A percentile compares a stretch with the other conserved stretches of the same genome.
Conservation (phyloP, 2,888 invertebrate species). For the Zonitis immaculata region DNA sequence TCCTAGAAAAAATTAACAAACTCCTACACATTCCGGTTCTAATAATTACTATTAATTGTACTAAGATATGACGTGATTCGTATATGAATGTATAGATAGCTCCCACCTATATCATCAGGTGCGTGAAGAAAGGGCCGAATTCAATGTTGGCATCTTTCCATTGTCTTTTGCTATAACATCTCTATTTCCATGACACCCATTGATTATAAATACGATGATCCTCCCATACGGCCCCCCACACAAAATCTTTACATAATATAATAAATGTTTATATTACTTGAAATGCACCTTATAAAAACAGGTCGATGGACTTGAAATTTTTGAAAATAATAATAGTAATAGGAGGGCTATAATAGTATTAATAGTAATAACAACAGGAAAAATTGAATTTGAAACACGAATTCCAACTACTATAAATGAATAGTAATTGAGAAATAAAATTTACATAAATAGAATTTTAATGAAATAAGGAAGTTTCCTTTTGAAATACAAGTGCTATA, state of each 20-base stretch:
- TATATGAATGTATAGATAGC: too few species aligned
- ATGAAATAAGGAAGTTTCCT: background rate
- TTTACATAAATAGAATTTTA: background rate
- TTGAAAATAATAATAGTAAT: too few species aligned
- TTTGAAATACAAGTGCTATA: background rate
- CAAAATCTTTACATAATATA: slow-evolving; percentile 10
- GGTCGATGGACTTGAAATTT: slow-evolving; percentile 8
- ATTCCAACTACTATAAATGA: background rate
- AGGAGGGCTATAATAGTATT: background rate
- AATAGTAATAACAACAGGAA: too few species aligned
- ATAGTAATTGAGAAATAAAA: background rate
- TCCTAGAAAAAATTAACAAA: too few species aligned
- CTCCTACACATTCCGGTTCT: slow-evolving; percentile 1
- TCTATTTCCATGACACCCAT: slow-evolving; percentile 35
- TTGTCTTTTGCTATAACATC: slow-evolving; percentile 37
- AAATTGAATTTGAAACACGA: background rate
- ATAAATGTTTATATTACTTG: slow-evolving; percentile 13
- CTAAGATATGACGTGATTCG: slow-evolving; percentile 23
- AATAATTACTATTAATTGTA: slow-evolving; percentile 21
- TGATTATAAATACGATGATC: slow-evolving; percentile 30
- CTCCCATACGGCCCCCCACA: slow-evolving; percentile 26
- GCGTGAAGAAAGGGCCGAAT: slow-evolving; percentile 25
- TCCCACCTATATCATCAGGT: slow-evolving; percentile 32
- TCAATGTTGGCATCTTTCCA: slow-evolving; percentile 30
- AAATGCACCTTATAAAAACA: slow-evolving; percentile 12